These are phyloP conservation scores for Helicoverpa zea DNA, from an alignment of 1,140 invertebrate species.

Conservation along the genomic window DNA sequence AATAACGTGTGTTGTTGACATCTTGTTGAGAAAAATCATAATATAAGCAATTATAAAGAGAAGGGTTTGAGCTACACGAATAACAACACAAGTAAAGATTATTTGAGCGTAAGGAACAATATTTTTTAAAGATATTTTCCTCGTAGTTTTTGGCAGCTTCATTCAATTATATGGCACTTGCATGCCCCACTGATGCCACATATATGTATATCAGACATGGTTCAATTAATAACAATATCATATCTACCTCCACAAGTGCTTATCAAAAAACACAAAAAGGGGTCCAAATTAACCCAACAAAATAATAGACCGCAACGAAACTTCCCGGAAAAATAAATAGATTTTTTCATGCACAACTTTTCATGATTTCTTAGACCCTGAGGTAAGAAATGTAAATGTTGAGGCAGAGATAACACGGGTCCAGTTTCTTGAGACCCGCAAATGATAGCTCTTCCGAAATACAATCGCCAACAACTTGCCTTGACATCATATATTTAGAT, in stretches of 20 bases:
- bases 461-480: slow-evolving; percentile 11
- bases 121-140: too few relatives aligned
- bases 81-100: too few relatives aligned
- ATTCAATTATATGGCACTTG: too few relatives aligned
- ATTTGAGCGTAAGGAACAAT: too few relatives aligned
- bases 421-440: slow-evolving; percentile 39
- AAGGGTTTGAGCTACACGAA: too few relatives aligned
- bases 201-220: neutral
- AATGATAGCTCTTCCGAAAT: slow-evolving; percentile 29
- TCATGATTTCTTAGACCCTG: slow-evolving; percentile 28
- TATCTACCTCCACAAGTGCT: neutral
- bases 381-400: slow-evolving; percentile 49
- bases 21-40: neutral
- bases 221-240: neutral
- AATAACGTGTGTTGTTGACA: neutral
- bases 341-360: slow-evolving; percentile 32
- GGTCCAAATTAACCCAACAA: neutral
- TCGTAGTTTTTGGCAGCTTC: too few relatives aligned
- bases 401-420: slow-evolving; percentile 34
- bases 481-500: slow-evolving; percentile 5
- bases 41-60: too few relatives aligned
- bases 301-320: slow-evolving; percentile 9
- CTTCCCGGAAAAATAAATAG: slow-evolving; percentile 39
- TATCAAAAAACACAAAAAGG: slow-evolving; percentile 25
- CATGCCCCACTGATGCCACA: neutral